These are phyloP conservation scores for Drosophila albomicans DNA, from an alignment of 1,140 invertebrate species.

Conservation along the genomic window DNA sequence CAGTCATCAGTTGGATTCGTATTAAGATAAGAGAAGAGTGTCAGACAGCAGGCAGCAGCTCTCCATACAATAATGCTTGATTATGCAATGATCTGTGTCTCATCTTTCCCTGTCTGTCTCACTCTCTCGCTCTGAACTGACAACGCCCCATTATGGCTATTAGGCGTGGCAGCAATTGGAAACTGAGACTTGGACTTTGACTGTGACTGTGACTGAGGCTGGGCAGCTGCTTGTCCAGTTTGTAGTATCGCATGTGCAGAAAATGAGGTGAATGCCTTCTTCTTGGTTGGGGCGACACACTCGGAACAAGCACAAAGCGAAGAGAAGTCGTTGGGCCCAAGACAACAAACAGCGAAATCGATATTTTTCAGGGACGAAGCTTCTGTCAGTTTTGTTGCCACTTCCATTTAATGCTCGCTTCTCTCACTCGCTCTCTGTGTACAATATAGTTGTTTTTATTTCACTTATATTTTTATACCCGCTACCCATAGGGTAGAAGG, in stretches of 20 bases:
- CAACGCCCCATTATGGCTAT: conserved; percentile 25
- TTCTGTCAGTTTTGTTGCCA: conserved; percentile 33
- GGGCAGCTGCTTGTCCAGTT: conserved; percentile 44
- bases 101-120: background rate
- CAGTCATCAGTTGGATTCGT: conserved; percentile 44
- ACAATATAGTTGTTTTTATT: conserved; percentile 9
- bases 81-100: conserved; percentile 45
- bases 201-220: background rate
- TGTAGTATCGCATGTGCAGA: conserved; percentile 42
- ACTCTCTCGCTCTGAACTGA: background rate
- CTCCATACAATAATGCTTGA: conserved; percentile 28
- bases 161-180: conserved; percentile 13
- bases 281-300: conserved; percentile 51
- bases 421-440: no score
- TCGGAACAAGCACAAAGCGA: conserved; percentile 37
- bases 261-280: conserved; percentile 78
- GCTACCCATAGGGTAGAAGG: no score
- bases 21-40: conserved; percentile 46
- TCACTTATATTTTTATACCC: background rate
- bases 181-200: background rate
- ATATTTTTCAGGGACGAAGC: conserved; percentile 72
- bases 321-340: conserved; percentile 4
- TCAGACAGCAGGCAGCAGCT: background rate
- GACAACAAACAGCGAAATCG: conserved; percentile 62
- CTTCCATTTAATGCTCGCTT: conserved; percentile 15